A percentile compares a stretch with the other conserved stretches of the same genome.
phyloP scores from a whole-genome alignment of 2,888 invertebrate genomes.

The Anarsia innoxiella region DNA sequence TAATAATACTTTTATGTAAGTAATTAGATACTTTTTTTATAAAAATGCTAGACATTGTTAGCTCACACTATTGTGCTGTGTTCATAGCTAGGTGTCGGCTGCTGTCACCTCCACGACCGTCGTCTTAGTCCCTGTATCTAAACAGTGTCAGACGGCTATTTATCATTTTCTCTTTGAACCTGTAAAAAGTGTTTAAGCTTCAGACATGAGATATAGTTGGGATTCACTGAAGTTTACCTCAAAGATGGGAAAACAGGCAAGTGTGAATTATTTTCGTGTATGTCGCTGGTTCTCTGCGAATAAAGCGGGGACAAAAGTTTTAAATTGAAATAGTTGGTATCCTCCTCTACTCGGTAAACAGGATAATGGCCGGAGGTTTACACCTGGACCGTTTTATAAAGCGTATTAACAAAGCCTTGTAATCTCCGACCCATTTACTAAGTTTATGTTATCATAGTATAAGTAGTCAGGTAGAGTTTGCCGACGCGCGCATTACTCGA shows the following conservation, averaged over 20 bases:
- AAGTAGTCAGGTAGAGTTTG: slow-evolving; percentile 3
- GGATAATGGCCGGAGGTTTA: too few species aligned
- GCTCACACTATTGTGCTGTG: too few species aligned
- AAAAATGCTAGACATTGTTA: too few species aligned
- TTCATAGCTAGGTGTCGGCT: too few species aligned
- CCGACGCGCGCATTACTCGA: slow-evolving; percentile 1
- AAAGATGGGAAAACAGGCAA: slow-evolving; percentile 3
- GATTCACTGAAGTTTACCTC: slow-evolving; percentile 7
- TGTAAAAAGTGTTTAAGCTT: slow-evolving; percentile 13
- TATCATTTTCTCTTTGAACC: slow-evolving; percentile 7
- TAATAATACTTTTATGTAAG: too few species aligned
- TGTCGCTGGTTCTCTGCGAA: background rate
- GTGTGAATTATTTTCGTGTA: slow-evolving; percentile 8
- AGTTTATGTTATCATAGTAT: slow-evolving; percentile 1
- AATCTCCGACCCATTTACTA: too few species aligned
- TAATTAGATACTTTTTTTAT: too few species aligned
- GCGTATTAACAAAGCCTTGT: too few species aligned
- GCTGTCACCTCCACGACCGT: too few species aligned
- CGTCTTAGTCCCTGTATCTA: slow-evolving; percentile 1
- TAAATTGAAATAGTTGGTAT: slow-evolving; percentile 11
- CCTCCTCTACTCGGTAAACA: too few species aligned
- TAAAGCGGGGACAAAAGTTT: slow-evolving; percentile 6
- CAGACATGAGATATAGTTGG: slow-evolving; percentile 8
- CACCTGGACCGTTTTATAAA: too few species aligned
- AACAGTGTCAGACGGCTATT: slow-evolving; percentile 5